Conservation (phyloP, 2,888 invertebrate species). For the Gryllus longicercus region DNA sequence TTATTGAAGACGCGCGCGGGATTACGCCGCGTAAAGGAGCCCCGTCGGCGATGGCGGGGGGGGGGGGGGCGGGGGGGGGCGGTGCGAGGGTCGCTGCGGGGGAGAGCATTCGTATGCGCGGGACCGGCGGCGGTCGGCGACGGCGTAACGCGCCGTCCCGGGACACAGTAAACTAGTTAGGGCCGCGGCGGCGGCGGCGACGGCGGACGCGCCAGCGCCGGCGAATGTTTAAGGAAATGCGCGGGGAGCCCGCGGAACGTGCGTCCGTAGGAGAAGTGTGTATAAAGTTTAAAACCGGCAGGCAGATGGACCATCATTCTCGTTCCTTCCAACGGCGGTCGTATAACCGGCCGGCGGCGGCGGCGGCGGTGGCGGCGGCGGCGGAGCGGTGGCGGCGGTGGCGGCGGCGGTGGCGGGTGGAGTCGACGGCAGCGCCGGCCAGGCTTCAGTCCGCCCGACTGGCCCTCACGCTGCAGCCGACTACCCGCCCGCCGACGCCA, state of each 20-base stretch:
- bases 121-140: background rate
- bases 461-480: background rate
- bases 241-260: constrained; percentile 17
- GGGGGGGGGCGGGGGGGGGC: background rate
- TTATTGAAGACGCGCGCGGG: constrained; percentile 1
- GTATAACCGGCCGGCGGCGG: constrained; percentile 11
- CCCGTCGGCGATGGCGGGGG: background rate
- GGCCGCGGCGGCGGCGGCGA: background rate
- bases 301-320: constrained; percentile 17
- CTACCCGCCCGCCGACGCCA: background rate
- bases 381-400: constrained; percentile 4
- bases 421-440: constrained; percentile 17
- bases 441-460: constrained; percentile 2
- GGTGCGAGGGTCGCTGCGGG: background rate
- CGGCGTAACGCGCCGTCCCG: background rate
- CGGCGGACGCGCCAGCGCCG: background rate
- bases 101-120: background rate
- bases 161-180: constrained; percentile 17
- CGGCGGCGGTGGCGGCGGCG: background rate
- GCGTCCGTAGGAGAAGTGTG: constrained; percentile 17
- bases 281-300: constrained; percentile 17
- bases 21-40: background rate
- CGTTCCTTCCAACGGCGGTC: constrained; percentile 17
- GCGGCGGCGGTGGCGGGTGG: constrained; percentile 1
- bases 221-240: constrained; percentile 8